Evolutionary conservation across 2,113 vertebrate species (phyloP).

Genomic region (Climacteris rufus): DNA sequence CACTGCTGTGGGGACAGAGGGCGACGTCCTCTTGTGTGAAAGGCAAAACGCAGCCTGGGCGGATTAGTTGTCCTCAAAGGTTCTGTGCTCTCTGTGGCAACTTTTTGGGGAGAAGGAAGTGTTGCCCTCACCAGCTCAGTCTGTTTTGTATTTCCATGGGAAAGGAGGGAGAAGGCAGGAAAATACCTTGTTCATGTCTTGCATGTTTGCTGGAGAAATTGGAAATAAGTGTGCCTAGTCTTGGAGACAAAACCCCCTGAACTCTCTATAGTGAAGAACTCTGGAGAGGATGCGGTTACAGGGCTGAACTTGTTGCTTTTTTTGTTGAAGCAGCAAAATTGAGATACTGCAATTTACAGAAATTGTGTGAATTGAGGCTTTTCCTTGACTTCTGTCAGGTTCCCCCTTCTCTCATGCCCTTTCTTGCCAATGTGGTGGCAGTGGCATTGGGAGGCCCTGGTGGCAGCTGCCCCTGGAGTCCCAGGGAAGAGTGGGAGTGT

Average conservation of each 20-base stretch:
- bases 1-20: background rate
- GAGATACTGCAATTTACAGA: background rate
- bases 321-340: background rate
- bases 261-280: background rate
- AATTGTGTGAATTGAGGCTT: background rate
- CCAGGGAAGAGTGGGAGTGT: background rate
- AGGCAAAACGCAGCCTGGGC: background rate
- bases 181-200: background rate
- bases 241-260: background rate
- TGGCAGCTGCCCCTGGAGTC: background rate
- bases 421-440: fast-evolving
- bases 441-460: background rate
- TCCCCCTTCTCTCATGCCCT: background rate
- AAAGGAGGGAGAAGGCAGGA: background rate
- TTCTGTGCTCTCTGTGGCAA: fast-evolving
- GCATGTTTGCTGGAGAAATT: background rate
- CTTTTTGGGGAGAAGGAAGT: background rate
- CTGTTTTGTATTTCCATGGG: background rate
- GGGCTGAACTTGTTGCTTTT: background rate
- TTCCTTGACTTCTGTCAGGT: background rate
- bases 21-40: fast-evolving
- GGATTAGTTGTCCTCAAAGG: background rate
- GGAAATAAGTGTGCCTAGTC: background rate
- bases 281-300: background rate
- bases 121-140: fast-evolving